These are phyloP conservation scores for Sarcoramphus papa DNA, from an alignment of 2,797 vertebrate species.

Conservation along the genomic window DNA sequence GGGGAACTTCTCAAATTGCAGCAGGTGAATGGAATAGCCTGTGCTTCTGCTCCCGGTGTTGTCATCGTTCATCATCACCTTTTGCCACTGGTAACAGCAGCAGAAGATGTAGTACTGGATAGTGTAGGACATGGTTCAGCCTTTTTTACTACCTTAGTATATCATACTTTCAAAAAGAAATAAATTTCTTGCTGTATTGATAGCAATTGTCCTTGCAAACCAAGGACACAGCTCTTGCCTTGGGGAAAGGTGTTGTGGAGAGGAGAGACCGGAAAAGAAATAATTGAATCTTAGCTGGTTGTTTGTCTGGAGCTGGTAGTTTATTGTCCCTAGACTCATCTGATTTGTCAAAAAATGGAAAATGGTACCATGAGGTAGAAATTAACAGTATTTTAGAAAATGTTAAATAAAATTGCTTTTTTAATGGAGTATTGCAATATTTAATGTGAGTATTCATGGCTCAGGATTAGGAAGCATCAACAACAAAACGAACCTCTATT, in stretches of 20 bases:
- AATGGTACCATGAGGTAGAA: background rate
- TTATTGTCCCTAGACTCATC: background rate
- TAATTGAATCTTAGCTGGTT: background rate
- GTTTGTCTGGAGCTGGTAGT: background rate
- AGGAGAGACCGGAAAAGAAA: background rate
- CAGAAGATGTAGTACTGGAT: background rate
- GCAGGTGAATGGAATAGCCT: background rate
- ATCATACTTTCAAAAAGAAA: background rate
- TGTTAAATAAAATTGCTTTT: background rate
- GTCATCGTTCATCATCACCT: background rate
- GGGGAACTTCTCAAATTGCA: background rate
- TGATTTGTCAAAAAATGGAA: background rate
- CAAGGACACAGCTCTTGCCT: background rate
- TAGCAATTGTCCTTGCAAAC: background rate
- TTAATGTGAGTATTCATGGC: background rate
- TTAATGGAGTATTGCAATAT: background rate
- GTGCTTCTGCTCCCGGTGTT: background rate
- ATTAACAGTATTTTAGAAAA: background rate
- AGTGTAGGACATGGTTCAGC: background rate
- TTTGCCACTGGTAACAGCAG: background rate
- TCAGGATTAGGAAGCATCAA: background rate
- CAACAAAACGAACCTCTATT: background rate
- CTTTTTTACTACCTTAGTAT: background rate
- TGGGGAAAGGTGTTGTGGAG: background rate
- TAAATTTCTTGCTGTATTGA: background rate